These are phyloP conservation scores for Hyperoodon ampullatus DNA, from an alignment of 2,113 vertebrate species.

Conservation along the genomic window DNA sequence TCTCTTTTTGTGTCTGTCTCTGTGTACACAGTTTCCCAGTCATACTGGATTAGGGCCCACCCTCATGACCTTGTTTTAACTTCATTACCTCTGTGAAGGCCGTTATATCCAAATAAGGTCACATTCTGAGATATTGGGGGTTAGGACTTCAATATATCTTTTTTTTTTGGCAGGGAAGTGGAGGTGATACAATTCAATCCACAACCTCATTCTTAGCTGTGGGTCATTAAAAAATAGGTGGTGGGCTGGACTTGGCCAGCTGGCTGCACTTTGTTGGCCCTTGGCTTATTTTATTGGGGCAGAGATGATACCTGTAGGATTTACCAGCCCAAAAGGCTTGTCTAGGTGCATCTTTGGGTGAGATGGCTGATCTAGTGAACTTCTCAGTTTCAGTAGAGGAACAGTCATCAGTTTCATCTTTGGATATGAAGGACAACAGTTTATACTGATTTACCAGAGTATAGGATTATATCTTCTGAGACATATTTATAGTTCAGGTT, in stretches of 20 bases:
- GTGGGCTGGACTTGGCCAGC: not conserved
- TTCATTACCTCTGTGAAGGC: not conserved
- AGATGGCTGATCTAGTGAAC: not conserved
- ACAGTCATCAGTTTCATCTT: not conserved
- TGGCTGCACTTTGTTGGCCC: not conserved
- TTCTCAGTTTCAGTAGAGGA: not conserved
- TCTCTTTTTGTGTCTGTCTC: not conserved
- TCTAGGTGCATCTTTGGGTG: not conserved
- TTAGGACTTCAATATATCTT: not conserved
- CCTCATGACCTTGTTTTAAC: not conserved
- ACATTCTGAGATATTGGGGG: not conserved
- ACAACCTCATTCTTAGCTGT: not conserved
- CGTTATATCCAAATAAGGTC: not conserved
- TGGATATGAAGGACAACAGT: not conserved
- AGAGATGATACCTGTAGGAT: not conserved
- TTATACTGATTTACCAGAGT: not conserved
- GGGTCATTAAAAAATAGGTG: not conserved
- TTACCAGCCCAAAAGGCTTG: not conserved
- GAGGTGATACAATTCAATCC: not conserved
- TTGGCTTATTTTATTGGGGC: not conserved
- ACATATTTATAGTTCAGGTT: not conserved
- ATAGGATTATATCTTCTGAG: not conserved
- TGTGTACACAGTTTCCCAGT: not conserved
- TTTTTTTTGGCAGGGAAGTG: not conserved
- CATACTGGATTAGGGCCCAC: not conserved